Conservation (phyloP, 64 coral and sea anemone genomes). For the Montipora cactus region DNA sequence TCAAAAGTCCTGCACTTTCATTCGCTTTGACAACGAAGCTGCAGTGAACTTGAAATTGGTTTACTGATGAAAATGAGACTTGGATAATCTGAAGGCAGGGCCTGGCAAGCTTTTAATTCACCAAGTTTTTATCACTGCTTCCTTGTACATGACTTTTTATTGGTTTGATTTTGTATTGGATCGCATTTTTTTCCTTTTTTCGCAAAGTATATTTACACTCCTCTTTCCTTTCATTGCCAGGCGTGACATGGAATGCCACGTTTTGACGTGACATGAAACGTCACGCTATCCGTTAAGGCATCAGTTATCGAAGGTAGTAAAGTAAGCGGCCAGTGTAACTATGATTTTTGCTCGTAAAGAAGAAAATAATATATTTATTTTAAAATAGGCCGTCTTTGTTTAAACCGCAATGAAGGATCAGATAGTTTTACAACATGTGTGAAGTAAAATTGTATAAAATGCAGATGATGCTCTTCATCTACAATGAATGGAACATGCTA, state of each 20-base stretch:
- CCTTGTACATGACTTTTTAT: slow-evolving; percentile 32
- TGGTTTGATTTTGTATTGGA: slow-evolving; percentile 40
- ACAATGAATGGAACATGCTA: too few species aligned
- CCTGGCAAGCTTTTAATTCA: background rate
- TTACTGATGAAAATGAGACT: background rate
- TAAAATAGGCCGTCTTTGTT: slow-evolving; percentile 18
- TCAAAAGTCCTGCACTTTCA: too few species aligned
- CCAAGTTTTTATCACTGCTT: background rate
- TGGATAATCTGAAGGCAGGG: background rate
- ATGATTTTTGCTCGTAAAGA: background rate
- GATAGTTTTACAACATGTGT: slow-evolving; percentile 38
- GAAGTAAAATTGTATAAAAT: background rate
- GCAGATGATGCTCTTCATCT: too few species aligned
- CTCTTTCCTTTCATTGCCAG: too few species aligned
- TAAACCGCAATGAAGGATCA: slow-evolving; percentile 7
- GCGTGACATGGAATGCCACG: too few species aligned
- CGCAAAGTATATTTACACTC: too few species aligned
- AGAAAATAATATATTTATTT: slow-evolving; percentile 61
- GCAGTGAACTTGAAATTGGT: background rate
- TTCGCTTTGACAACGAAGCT: too few species aligned
- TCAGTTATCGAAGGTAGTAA: background rate
- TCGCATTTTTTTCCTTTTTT: background rate
- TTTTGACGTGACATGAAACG: too few species aligned
- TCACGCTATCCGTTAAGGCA: too few species aligned
- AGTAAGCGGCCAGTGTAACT: background rate